Conservation (phyloP, 2,888 invertebrate species). For the Eupithecia pulchellata region DNA sequence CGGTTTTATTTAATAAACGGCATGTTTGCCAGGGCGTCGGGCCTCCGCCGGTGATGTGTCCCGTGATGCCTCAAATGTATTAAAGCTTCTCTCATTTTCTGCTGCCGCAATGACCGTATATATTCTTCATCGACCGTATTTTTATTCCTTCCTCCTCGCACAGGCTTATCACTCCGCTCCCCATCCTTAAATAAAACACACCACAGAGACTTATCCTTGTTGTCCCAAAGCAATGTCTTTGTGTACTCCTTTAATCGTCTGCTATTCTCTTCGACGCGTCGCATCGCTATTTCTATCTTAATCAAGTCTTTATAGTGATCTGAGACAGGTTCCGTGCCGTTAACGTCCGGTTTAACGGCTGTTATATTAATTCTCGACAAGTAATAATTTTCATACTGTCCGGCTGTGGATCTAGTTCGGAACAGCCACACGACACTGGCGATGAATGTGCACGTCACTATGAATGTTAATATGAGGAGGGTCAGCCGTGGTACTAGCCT, state of each 20-base stretch:
- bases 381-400: conserved; percentile 84
- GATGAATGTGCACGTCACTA: conserved; percentile 78
- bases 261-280: conserved; percentile 82
- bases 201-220: conserved; percentile 82
- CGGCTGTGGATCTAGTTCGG: conserved; percentile 68
- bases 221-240: conserved; percentile 81
- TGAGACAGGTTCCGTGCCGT: conserved; percentile 68
- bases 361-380: conserved; percentile 85
- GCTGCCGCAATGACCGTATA: conserved; percentile 72
- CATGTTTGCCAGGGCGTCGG: conserved; percentile 68
- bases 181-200: conserved; percentile 82
- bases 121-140: conserved; percentile 71
- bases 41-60: conserved; percentile 72
- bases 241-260: conserved; percentile 81
- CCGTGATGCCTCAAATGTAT: conserved; percentile 81
- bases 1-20: conserved; percentile 74
- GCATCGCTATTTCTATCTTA: conserved; percentile 83
- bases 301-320: conserved; percentile 83
- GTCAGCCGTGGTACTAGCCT: conserved; percentile 77
- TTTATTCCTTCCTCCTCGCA: conserved; percentile 60
- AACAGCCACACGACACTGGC: conserved; percentile 81
- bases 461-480: conserved; percentile 77
- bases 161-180: conserved; percentile 64
- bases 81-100: conserved; percentile 75
- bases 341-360: conserved; percentile 65